These are phyloP conservation scores for Meandrina meandrites DNA, from an alignment of 92 coral and sea anemone species.

Conservation along the genomic window DNA sequence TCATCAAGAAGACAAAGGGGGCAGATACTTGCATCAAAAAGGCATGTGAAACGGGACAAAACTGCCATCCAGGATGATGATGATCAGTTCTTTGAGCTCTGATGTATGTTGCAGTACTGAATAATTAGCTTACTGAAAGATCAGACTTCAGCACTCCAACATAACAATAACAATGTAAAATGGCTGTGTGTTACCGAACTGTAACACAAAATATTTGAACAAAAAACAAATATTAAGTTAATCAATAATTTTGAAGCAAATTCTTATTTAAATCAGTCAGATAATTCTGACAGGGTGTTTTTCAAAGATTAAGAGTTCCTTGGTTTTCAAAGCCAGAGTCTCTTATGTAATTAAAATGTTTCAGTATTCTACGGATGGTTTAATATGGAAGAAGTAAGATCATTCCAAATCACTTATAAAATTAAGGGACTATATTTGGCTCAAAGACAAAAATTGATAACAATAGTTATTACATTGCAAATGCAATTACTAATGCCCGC, in stretches of 20 bases:
- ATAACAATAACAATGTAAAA: too few relatives aligned
- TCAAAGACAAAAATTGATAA: too few relatives aligned
- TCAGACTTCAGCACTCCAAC: background rate
- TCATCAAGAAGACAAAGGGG: constrained; percentile 23
- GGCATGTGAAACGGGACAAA: constrained; percentile 37
- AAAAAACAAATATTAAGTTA: background rate
- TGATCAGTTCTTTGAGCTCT: constrained; percentile 76
- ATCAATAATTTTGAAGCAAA: background rate
- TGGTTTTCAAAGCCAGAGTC: background rate
- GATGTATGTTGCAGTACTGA: background rate
- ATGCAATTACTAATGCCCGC: background rate
- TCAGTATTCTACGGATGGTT: background rate
- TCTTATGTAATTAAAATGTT: background rate
- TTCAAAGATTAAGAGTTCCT: background rate
- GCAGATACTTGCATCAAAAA: constrained; percentile 33
- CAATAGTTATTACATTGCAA: background rate
- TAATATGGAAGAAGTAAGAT: background rate
- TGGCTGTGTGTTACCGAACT: too few relatives aligned
- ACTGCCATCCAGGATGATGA: constrained; percentile 51
- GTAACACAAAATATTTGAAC: background rate
- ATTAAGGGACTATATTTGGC: too few relatives aligned
- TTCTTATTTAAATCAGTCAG: background rate
- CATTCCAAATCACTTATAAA: background rate
- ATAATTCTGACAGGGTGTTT: background rate
- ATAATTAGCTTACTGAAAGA: background rate